Evolutionary conservation across 2,888 invertebrate species (phyloP), one percentile per base, ranked within the genome.

Genomic region (Eupithecia dodoneata): DNA sequence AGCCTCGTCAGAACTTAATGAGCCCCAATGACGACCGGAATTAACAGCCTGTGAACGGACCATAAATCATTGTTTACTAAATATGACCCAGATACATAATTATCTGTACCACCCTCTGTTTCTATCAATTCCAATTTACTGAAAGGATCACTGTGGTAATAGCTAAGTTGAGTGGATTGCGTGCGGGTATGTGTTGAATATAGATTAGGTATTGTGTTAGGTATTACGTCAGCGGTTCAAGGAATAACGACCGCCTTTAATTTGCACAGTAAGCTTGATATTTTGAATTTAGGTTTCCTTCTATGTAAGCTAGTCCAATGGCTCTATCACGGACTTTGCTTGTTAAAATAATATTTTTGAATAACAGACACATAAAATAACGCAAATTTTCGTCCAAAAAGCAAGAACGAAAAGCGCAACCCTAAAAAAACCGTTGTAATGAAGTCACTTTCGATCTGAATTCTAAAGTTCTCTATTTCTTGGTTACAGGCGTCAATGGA

Each of bases 401-500:
- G 15, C 5, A 15, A 15, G 52, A 13, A 52, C 15, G 0, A 10
- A n/a, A n/a, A 15, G 52, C n/a, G 15, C 15, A 15, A 15, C 15
- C 15, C 6, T 5, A 4, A n/a, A 52, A 52, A 5, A 52, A 2
- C n/a, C 55, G 55, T 55, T n/a, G n/a, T n/a, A 7, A 6, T 52
- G 52, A 15, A 5, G 5, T 52, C 15, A 52, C 2, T 45, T 69
- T 74, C 7, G 4, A n/a, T 13, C n/a, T 45, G n/a, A 10, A 15
- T 9, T 18, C 15, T 15, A 44, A 67, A 15, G 15, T 44, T 45
- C 9, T 67, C 10, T 67, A 59, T 59, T 69, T 7, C n/a, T 82
- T 86, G 80, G 78, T 97, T 97, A 9, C 96, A 99, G 99, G 98
- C 98, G 74, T 99, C 99, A 80, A 99, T 99, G 99, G 99, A 99